Conservation (phyloP, 2,888 invertebrate genomes). For the Macaria liturata region DNA sequence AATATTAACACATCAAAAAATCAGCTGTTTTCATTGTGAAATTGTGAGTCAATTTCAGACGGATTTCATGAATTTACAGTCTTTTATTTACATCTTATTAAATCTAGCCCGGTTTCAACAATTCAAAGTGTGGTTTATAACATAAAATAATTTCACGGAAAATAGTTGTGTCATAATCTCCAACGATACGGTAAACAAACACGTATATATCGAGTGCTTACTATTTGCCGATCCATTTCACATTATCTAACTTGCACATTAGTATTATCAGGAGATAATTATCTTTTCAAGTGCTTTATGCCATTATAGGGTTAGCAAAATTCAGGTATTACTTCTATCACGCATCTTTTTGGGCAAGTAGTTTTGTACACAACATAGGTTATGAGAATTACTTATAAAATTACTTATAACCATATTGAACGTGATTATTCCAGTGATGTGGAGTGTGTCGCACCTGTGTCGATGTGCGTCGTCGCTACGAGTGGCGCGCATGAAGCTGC, state of each 20-base stretch:
- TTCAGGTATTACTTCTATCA: not conserved
- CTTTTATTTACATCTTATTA: no score
- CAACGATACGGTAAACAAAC: not conserved
- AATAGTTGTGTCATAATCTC: no score
- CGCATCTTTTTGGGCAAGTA: not conserved
- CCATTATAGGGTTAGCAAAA: not conserved
- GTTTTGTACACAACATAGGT: not conserved
- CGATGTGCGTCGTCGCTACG: conserved; percentile 56
- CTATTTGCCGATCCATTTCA: conserved; percentile 1
- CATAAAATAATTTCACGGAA: no score
- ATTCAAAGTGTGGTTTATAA: no score
- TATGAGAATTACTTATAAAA: not conserved
- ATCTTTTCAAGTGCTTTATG: not conserved
- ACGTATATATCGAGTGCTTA: not conserved
- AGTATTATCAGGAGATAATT: conserved; percentile 7
- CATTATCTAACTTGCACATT: conserved; percentile 4
- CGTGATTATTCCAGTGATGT: conserved; percentile 50
- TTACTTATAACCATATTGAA: not conserved
- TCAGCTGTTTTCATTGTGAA: no score
- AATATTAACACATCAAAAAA: no score
- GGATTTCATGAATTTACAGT: no score
- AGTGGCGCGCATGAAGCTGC: conserved; percentile 45
- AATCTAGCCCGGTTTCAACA: no score
- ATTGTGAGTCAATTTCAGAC: no score
- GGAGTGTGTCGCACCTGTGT: conserved; percentile 61